Base-by-base conservation (phyloP, 2,888 invertebrate species). In the Agrenia bidenticulata region DNA sequence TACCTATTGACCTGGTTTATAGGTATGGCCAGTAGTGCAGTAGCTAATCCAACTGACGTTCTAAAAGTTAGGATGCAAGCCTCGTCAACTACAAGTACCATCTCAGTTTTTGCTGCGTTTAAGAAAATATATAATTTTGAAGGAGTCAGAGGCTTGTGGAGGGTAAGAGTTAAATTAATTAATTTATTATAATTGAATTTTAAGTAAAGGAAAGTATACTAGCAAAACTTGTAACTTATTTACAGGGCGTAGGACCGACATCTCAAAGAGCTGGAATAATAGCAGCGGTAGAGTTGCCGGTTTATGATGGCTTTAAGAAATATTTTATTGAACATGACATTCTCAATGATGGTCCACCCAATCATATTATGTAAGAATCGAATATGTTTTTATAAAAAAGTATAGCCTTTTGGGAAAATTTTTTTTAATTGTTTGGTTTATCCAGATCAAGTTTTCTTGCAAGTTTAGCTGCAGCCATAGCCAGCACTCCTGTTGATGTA, bases 31-130 rank as follows among this genome's bases (percentile, higher is more conserved):
- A 92, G 94, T 58, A 92, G 92, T 78, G 90, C 94, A n/a, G 90
- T 95, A 77, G 95, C 95, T 60, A 96, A 94, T 83, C 95, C 95
- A 15, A 96, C 95, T 0, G 96, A 96, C 82, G 94, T 96, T 53
- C 85, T 96, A 37, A 96, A 96, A 85, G 95, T 95, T 71, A 87
- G 95, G 67, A 92, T 96, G 92, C 95, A 95, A 85, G 88, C 90
- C 56, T 83, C 83, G 54, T 77, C 79, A 21, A 78, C 79, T 54
- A 76, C 80, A 21, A 42, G 32, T 19, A 66, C 63, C 9, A 50
- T 57, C 55, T 83, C 85, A 32, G 82, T 96, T 73, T 82, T 89
- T 45, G 84, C 87, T n/a, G 90, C 92, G 77, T 92, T 95, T 80
- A 81, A 84, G 65, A 89, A 90, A 77, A 90, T 95, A 66, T 92